phyloP scores from a whole-genome alignment of 2,888 invertebrate species.

The Bimastos eiseni region DNA sequence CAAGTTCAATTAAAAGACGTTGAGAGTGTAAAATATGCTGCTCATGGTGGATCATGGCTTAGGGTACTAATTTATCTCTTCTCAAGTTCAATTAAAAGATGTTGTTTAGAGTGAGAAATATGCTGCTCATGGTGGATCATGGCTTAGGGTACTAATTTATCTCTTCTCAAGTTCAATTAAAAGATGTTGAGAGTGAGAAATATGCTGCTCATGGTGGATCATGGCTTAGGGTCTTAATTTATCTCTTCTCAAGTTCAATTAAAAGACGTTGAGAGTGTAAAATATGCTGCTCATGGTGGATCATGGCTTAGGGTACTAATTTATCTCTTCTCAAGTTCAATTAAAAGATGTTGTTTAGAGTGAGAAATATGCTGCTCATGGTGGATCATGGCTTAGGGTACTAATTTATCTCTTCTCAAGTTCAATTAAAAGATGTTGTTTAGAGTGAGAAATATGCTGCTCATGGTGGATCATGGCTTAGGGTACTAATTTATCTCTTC shows the following conservation, averaged over 20 bases:
- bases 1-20: background rate
- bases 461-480: slow-evolving; percentile 99
- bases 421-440: background rate
- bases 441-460: background rate
- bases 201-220: slow-evolving; percentile 80
- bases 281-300: slow-evolving; percentile 71
- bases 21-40: background rate
- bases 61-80: slow-evolving; percentile 66
- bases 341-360: background rate
- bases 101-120: background rate
- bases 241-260: background rate
- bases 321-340: background rate
- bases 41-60: slow-evolving; percentile 99
- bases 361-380: background rate
- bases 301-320: slow-evolving; percentile 87
- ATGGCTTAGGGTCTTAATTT: slow-evolving; percentile 80
- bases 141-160: slow-evolving; percentile 76
- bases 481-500: slow-evolving; percentile 62
- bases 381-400: slow-evolving; percentile 96
- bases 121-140: slow-evolving; percentile 87
- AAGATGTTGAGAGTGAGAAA: background rate
- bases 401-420: background rate
- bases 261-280: background rate
- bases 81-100: background rate
- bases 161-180: background rate